Conservation (phyloP, 1,140 invertebrate genomes). For the Drosophila sp. region DNA sequence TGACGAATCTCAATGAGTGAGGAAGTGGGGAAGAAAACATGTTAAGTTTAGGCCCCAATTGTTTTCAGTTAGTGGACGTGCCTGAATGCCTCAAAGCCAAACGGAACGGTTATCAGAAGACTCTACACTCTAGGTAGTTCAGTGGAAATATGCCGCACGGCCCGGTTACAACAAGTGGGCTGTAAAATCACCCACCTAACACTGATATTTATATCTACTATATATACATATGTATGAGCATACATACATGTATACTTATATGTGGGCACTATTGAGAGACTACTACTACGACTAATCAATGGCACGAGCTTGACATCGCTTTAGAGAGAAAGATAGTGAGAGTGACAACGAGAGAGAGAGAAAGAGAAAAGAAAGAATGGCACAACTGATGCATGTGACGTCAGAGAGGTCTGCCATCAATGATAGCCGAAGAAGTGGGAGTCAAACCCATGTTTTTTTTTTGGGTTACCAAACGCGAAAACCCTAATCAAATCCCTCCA, state of each 20-base stretch:
- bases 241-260: slow-evolving; percentile 7
- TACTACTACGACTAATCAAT: slow-evolving; percentile 47
- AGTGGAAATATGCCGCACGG: background rate
- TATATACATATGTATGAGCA: slow-evolving; percentile 7
- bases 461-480: slow-evolving; percentile 25
- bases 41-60: slow-evolving; percentile 5
- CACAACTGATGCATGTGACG: slow-evolving; percentile 45
- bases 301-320: slow-evolving; percentile 56
- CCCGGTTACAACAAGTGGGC: slow-evolving; percentile 20
- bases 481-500: slow-evolving; percentile 31
- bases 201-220: background rate
- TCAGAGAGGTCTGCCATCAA: slow-evolving; percentile 39
- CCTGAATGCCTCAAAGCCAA: slow-evolving; percentile 25
- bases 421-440: slow-evolving; percentile 41
- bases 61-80: slow-evolving; percentile 42
- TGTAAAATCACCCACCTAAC: slow-evolving; percentile 22
- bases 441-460: slow-evolving; percentile 18
- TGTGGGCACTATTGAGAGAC: slow-evolving; percentile 4
- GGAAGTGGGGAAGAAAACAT: background rate
- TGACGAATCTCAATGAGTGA: background rate
- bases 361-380: background rate
- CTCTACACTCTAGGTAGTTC: background rate
- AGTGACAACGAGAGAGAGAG: background rate
- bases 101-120: slow-evolving; percentile 39
- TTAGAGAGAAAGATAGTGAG: background rate